Conservation (phyloP, 2,888 invertebrate species). For the Spodoptera littoralis region DNA sequence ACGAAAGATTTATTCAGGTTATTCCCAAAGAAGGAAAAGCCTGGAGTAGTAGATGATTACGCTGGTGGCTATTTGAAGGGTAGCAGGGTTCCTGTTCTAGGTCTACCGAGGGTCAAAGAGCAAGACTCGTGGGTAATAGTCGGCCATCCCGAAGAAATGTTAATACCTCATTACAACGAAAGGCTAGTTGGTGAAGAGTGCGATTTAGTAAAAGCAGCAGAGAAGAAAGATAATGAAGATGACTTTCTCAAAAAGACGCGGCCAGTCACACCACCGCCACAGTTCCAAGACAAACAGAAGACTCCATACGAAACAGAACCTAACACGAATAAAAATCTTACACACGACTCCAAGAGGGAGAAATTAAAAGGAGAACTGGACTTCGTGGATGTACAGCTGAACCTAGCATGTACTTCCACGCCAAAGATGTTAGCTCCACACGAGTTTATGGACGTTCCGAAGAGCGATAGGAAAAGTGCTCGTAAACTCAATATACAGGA, state of each 20-base stretch:
- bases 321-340: constrained; percentile 76
- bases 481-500: constrained; percentile 77
- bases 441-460: constrained; percentile 76
- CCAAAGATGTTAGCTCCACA: constrained; percentile 85
- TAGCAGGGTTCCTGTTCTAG: constrained; percentile 82
- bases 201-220: constrained; percentile 59
- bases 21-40: constrained; percentile 82
- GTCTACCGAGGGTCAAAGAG: constrained; percentile 78
- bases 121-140: constrained; percentile 83
- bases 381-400: constrained; percentile 81
- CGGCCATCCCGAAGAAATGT: constrained; percentile 80
- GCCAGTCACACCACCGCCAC: constrained; percentile 81
- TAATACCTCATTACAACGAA: constrained; percentile 84
- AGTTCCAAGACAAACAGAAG: constrained; percentile 84
- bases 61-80: constrained; percentile 80
- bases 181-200: constrained; percentile 74
- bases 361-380: constrained; percentile 83
- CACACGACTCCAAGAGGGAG: constrained; percentile 83
- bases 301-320: constrained; percentile 74
- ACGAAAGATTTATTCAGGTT: constrained; percentile 79
- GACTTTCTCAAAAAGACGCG: constrained; percentile 69
- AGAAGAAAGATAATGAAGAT: constrained; percentile 65
- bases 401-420: constrained; percentile 84
- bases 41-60: constrained; percentile 68
- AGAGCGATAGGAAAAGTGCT: constrained; percentile 71